phyloP scores from a whole-genome alignment of 2,113 vertebrate species.

The Nerophis ophidion region DNA sequence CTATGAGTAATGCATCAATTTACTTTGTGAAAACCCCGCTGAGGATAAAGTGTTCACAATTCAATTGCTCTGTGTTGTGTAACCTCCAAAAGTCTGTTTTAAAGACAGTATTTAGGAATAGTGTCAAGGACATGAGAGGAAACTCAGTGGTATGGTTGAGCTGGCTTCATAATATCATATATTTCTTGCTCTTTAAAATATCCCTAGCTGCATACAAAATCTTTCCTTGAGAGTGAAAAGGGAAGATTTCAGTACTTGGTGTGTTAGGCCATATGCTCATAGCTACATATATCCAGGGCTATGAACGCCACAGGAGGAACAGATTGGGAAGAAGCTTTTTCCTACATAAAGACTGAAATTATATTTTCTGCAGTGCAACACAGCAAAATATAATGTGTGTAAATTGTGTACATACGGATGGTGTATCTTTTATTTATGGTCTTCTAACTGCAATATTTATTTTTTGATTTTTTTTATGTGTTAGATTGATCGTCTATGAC shows the following conservation, averaged over 20 bases:
- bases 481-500: too few species aligned
- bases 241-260: conserved; percentile 17
- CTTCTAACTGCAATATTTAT: too few species aligned
- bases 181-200: conserved; percentile 51
- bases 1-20: conserved; percentile 12
- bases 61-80: conserved; percentile 7
- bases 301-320: conserved; percentile 8
- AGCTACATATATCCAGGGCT: conserved; percentile 9
- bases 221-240: conserved; percentile 15
- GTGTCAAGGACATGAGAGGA: conserved; percentile 25
- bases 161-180: conserved; percentile 29
- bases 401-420: too few species aligned
- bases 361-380: background rate
- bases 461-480: too few species aligned
- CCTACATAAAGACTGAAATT: conserved; percentile 11
- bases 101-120: conserved; percentile 8
- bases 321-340: conserved; percentile 5
- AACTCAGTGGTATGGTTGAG: conserved; percentile 51
- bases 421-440: too few species aligned
- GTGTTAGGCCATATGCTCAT: conserved; percentile 14
- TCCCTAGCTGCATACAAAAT: conserved; percentile 37
- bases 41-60: conserved; percentile 21
- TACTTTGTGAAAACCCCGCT: conserved; percentile 12
- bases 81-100: conserved; percentile 13
- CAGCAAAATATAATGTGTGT: background rate